Conservation (phyloP, 2,797 vertebrate genomes). For the Sebastes matsubarae region DNA sequence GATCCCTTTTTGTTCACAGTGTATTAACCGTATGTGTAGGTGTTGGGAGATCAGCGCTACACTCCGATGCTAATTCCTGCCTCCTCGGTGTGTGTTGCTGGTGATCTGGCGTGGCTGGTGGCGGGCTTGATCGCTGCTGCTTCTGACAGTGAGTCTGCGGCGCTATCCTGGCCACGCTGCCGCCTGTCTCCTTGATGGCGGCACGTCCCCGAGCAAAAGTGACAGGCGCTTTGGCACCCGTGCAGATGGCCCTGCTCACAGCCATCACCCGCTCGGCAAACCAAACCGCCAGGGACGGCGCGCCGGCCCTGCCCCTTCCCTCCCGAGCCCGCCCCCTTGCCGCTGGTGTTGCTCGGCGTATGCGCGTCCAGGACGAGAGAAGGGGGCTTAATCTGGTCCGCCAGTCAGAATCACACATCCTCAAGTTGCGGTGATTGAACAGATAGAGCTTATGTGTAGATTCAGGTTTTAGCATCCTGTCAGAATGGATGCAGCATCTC, state of each 20-base stretch:
- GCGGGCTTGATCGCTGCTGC: constrained; percentile 73
- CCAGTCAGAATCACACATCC: constrained; percentile 53
- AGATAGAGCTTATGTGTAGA: constrained; percentile 29
- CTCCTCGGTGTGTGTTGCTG: constrained; percentile 60
- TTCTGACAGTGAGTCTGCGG: constrained; percentile 79
- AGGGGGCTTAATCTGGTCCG: constrained; percentile 52
- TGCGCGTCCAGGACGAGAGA: constrained; percentile 51
- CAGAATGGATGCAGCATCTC: constrained; percentile 47
- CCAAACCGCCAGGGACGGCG: constrained; percentile 83
- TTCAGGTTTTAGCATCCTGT: constrained; percentile 54
- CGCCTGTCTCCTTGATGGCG: constrained; percentile 92
- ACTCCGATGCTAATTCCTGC: constrained; percentile 36
- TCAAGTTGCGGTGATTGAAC: constrained; percentile 48
- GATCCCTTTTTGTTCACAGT: constrained; percentile 27
- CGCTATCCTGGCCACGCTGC: constrained; percentile 84
- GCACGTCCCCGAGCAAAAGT: constrained; percentile 90
- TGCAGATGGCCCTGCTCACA: constrained; percentile 89
- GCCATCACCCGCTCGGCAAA: constrained; percentile 87
- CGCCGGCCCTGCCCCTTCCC: constrained; percentile 61
- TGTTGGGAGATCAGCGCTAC: constrained; percentile 28
- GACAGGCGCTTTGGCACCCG: constrained; percentile 92
- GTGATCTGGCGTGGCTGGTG: constrained; percentile 77
- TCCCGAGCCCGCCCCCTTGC: constrained; percentile 46
- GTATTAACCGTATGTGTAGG: constrained; percentile 27
- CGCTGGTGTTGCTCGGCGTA: constrained; percentile 65